Evolutionary conservation across 2,888 invertebrate species (phyloP).

Genomic region (Diadromus collaris): DNA sequence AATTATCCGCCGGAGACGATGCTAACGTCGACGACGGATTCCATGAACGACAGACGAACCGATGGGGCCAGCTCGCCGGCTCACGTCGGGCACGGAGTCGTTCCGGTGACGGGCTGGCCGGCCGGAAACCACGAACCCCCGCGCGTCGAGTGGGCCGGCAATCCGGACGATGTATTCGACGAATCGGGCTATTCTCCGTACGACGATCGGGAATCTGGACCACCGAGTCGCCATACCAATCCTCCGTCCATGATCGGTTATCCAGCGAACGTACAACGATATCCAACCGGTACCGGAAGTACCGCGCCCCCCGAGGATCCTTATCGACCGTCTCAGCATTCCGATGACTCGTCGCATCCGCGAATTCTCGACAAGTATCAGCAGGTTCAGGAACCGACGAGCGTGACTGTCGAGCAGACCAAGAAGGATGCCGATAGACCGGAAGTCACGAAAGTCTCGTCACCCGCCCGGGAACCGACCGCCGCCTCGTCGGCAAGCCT

Average conservation of each 20-base stretch:
- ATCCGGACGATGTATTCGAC: constrained; percentile 39
- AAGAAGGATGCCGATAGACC: constrained; percentile 56
- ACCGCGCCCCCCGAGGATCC: constrained; percentile 15
- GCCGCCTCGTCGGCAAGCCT: constrained; percentile 54
- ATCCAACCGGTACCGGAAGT: background rate
- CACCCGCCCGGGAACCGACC: constrained; percentile 46
- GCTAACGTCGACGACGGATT: background rate
- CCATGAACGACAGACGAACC: constrained; percentile 2
- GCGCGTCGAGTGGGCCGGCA: constrained; percentile 37
- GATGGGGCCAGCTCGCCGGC: constrained; percentile 5
- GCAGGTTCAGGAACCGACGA: constrained; percentile 55
- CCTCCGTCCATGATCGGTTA: background rate
- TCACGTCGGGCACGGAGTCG: constrained; percentile 21
- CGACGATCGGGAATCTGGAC: background rate
- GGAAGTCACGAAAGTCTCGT: constrained; percentile 47
- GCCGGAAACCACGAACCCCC: constrained; percentile 15
- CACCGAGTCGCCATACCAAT: constrained; percentile 19
- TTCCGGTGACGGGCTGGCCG: constrained; percentile 9
- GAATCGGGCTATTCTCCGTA: constrained; percentile 44
- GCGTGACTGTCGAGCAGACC: constrained; percentile 28
- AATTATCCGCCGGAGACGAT: constrained; percentile 6
- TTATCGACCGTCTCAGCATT: constrained; percentile 25
- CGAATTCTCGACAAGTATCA: constrained; percentile 65
- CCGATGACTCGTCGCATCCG: constrained; percentile 46
- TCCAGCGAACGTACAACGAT: constrained; percentile 22